Percentiles rank a stretch among this genome's conserved stretches.
These are phyloP conservation scores for Sitta europaea DNA, from an alignment of 2,113 vertebrate species.

Conservation along the genomic window DNA sequence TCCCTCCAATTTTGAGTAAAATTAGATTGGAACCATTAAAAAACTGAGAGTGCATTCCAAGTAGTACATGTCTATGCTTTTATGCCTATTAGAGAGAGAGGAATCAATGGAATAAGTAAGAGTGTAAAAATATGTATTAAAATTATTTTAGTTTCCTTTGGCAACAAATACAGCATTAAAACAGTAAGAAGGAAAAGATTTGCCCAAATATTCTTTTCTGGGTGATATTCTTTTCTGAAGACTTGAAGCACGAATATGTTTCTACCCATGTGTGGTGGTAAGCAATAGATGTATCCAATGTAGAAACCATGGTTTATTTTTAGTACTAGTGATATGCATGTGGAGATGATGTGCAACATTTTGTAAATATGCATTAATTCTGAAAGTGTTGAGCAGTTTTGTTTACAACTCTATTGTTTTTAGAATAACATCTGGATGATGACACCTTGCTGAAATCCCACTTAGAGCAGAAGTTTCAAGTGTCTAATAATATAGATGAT, in stretches of 20 bases:
- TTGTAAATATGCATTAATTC: background rate
- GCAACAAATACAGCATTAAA: background rate
- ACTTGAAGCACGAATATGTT: background rate
- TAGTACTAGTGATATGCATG: accelerated
- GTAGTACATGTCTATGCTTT: background rate
- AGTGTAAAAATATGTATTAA: background rate
- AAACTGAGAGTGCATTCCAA: background rate
- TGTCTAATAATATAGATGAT: background rate
- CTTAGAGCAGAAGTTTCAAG: background rate
- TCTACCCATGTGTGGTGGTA: background rate
- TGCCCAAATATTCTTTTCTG: background rate
- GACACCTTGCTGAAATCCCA: background rate
- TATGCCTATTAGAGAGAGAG: background rate
- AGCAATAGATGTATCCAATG: background rate
- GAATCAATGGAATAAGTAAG: background rate
- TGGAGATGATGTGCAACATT: background rate
- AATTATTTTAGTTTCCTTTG: background rate
- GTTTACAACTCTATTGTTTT: background rate
- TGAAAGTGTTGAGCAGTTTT: background rate
- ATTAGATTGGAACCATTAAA: background rate
- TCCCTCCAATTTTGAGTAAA: background rate
- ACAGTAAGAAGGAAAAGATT: background rate
- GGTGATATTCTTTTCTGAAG: background rate
- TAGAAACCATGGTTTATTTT: background rate
- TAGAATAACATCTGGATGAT: background rate